phyloP scores from a whole-genome alignment of 2,113 vertebrate species.

The Myotis yumanensis region DNA sequence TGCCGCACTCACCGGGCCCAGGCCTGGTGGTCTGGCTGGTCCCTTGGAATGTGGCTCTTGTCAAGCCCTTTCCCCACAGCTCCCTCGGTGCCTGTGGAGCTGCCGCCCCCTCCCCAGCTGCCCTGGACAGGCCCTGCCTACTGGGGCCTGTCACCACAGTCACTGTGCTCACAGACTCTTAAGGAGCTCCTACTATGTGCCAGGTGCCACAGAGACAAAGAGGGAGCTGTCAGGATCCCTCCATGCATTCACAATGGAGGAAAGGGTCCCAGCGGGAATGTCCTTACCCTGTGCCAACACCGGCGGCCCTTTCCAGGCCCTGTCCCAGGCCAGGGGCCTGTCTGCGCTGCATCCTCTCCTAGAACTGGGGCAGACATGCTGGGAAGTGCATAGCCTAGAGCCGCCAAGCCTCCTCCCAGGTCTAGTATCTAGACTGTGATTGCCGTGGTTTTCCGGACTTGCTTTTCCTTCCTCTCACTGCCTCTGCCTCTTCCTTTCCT shows the following conservation, averaged over 20 bases:
- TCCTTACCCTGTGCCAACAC: rapidly evolving
- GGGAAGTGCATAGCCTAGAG: not conserved
- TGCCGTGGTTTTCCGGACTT: constrained; percentile 9
- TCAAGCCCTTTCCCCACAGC: too few relatives aligned
- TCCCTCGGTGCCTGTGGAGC: not conserved
- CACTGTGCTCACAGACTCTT: not conserved
- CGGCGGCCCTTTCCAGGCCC: not conserved
- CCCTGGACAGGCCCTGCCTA: not conserved
- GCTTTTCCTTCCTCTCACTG: constrained; percentile 8
- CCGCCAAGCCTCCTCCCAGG: not conserved
- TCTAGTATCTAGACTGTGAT: constrained; percentile 3
- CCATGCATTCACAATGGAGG: not conserved
- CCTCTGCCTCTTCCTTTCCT: not conserved
- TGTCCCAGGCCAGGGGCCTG: rapidly evolving
- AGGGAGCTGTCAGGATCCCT: not conserved
- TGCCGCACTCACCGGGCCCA: not conserved
- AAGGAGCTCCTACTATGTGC: not conserved
- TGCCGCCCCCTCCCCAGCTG: too few relatives aligned
- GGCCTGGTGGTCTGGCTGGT: not conserved
- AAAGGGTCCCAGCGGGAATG: not conserved
- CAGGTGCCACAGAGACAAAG: not conserved
- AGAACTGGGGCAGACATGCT: rapidly evolving
- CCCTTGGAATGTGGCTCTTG: not conserved
- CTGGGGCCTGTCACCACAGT: not conserved
- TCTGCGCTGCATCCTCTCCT: not conserved